phyloP scores from a whole-genome alignment of 2,797 vertebrate species.

The Morelia viridis region DNA sequence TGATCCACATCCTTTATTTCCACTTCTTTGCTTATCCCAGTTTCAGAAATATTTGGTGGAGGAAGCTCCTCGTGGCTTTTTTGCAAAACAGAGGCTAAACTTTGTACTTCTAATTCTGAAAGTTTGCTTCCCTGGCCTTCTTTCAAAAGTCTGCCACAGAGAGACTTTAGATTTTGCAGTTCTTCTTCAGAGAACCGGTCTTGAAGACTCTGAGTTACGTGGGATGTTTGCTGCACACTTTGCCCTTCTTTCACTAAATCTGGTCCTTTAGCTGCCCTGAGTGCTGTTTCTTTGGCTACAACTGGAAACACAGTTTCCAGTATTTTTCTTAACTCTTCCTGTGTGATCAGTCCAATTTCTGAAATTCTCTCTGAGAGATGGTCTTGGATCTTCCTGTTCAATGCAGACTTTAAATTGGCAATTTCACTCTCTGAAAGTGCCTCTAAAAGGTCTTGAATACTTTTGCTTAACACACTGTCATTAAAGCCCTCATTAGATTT shows the following conservation, averaged over 20 bases:
- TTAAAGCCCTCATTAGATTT: conserved; percentile 45
- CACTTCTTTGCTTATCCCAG: conserved; percentile 1
- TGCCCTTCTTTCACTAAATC: conserved; percentile 31
- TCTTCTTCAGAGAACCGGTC: conserved; percentile 47
- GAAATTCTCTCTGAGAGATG: conserved; percentile 51
- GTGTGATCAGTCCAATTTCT: conserved; percentile 52
- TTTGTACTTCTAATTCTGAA: conserved; percentile 47
- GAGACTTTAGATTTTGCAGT: conserved; percentile 45
- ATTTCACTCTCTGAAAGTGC: conserved; percentile 58
- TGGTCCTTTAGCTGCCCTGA: conserved; percentile 35
- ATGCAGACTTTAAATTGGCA: conserved; percentile 58
- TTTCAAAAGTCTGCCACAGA: conserved; percentile 39
- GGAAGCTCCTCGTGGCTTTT: conserved; percentile 52
- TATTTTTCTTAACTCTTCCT: conserved; percentile 36
- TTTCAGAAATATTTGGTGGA: conserved; percentile 40
- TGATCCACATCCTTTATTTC: conserved; percentile 38
- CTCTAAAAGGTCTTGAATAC: conserved; percentile 46
- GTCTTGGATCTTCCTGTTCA: conserved; percentile 60
- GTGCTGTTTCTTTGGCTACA: conserved; percentile 13
- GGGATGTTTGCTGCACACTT: conserved; percentile 20
- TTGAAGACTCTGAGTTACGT: conserved; percentile 38
- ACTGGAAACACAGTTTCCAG: conserved; percentile 28
- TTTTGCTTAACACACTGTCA: conserved; percentile 45
- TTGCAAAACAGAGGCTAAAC: conserved; percentile 42
- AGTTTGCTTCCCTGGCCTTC: conserved; percentile 22